Percentiles rank a stretch among this genome's conserved stretches.
phyloP scores from a whole-genome alignment of 1,140 invertebrate species.

The Orius insidiosus region DNA sequence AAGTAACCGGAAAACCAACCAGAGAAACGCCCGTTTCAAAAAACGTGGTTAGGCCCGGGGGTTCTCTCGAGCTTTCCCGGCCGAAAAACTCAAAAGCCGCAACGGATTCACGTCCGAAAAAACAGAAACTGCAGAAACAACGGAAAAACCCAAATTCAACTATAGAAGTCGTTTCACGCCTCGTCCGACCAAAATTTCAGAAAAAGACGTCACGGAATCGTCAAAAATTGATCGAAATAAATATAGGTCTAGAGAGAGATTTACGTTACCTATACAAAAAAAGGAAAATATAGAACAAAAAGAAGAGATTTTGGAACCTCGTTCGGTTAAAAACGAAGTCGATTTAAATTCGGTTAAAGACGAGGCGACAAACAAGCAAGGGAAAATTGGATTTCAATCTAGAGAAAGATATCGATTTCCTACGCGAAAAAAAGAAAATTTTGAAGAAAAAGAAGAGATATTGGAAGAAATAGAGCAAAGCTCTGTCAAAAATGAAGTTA shows the following conservation, averaged over 20 bases:
- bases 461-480: neutral
- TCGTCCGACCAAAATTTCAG: neutral
- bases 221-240: neutral
- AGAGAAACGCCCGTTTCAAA: neutral
- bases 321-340: neutral
- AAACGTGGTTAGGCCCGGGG: no score
- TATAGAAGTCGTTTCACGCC: neutral
- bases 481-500: neutral
- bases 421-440: constrained; percentile 1
- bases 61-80: no score
- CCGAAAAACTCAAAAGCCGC: no score
- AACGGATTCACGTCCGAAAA: no score
- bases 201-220: neutral
- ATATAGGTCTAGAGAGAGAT: neutral
- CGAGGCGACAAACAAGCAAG: neutral
- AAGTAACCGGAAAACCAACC: neutral
- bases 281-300: neutral
- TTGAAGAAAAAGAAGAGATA: neutral
- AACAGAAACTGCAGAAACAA: no score
- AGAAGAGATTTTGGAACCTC: constrained; percentile 8
- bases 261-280: neutral
- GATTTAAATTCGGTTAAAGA: no score
- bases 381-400: neutral
- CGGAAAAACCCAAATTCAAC: neutral
- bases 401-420: neutral